Percentiles rank a stretch among this genome's conserved stretches.
Evolutionary conservation across 2,113 vertebrate species (phyloP).

Genomic region (Cacatua alba): DNA sequence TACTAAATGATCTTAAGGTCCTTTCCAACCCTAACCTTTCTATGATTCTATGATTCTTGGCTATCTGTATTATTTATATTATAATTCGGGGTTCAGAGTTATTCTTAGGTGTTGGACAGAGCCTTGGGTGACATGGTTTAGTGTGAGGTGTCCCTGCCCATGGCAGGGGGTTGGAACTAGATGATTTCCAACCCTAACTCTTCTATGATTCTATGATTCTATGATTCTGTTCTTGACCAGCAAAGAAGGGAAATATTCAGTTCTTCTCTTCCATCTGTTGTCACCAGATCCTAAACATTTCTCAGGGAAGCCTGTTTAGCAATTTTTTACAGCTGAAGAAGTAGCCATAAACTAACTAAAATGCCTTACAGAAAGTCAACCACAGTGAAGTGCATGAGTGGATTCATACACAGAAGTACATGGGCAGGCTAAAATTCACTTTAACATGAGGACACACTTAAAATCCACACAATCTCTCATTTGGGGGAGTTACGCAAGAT

Average conservation of each 20-base stretch:
- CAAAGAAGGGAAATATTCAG: background rate
- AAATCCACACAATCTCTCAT: background rate
- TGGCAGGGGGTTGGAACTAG: background rate
- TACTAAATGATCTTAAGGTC: background rate
- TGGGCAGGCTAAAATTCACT: background rate
- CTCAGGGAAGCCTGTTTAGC: background rate
- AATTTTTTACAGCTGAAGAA: background rate
- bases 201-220: background rate
- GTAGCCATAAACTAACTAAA: background rate
- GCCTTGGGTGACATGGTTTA: background rate
- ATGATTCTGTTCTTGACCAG: background rate
- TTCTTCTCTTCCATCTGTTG: background rate
- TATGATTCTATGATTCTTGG: background rate
- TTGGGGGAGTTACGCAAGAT: accelerated
- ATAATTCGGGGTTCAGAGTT: background rate
- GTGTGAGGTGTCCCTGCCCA: background rate
- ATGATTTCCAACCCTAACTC: background rate
- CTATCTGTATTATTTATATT: background rate
- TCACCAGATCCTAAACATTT: background rate
- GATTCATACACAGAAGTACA: accelerated
- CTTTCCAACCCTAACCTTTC: background rate
- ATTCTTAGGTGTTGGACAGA: background rate
- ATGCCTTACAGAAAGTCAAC: background rate
- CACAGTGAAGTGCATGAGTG: accelerated
- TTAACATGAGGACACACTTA: background rate